Conservation (phyloP, 1,140 invertebrate genomes). For the Heterodera carotae region DNA sequence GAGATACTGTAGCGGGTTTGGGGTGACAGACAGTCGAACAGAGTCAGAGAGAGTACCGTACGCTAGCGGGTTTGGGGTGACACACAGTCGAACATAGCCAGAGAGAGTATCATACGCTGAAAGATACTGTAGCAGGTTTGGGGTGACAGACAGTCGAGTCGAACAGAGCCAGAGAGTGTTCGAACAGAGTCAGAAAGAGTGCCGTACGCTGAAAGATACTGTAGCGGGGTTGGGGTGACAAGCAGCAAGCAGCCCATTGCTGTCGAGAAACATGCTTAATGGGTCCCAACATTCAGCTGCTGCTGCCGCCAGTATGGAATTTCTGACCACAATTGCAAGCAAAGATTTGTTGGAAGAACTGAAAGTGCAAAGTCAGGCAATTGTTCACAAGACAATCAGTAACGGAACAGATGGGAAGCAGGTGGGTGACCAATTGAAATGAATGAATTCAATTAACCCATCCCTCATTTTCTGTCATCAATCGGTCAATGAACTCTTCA, state of each 20-base stretch:
- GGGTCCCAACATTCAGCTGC: constrained; percentile 11
- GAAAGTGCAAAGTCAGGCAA: constrained; percentile 31
- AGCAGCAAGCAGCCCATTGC: too few relatives aligned
- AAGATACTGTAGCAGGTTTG: too few relatives aligned
- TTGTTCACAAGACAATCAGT: constrained; percentile 31
- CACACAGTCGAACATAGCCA: too few relatives aligned
- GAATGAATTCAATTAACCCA: not conserved
- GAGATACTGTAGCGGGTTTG: too few relatives aligned
- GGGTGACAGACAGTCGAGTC: not conserved
- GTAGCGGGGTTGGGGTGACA: too few relatives aligned
- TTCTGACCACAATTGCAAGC: constrained; percentile 19
- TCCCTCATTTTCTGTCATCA: not conserved
- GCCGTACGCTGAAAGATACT: not conserved
- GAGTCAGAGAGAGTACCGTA: not conserved
- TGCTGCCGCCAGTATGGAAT: constrained; percentile 25
- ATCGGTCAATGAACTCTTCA: too few relatives aligned
- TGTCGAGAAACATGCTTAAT: too few relatives aligned
- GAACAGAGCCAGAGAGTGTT: not conserved
- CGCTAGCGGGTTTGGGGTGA: too few relatives aligned
- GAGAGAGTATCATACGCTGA: too few relatives aligned
- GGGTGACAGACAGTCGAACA: not conserved
- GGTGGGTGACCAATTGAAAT: not conserved
- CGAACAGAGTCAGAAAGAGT: not conserved
- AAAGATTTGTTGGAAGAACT: constrained; percentile 30
- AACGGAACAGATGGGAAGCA: constrained; percentile 28